Conservation (phyloP, 2,113 vertebrate species). For the Phoxinus phoxinus region DNA sequence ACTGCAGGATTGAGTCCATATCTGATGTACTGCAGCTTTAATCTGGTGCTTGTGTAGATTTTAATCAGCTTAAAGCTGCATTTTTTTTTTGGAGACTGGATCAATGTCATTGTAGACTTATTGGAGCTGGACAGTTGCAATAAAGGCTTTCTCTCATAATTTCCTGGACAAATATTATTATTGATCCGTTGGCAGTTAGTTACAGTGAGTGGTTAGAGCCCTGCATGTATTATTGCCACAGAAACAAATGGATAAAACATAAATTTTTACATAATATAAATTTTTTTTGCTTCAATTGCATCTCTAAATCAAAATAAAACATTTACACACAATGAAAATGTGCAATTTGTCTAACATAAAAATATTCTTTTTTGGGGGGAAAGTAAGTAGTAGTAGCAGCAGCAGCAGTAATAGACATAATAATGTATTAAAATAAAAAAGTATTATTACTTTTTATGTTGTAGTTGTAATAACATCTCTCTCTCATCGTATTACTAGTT, state of each 20-base stretch:
- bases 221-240: conserved; percentile 1
- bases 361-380: too few species aligned
- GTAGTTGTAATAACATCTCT: background rate
- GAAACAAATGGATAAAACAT: background rate
- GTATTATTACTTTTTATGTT: background rate
- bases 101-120: conserved; percentile 10
- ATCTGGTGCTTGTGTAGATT: conserved; percentile 23
- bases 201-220: background rate
- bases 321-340: background rate
- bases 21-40: conserved; percentile 14
- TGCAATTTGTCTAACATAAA: background rate
- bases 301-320: background rate
- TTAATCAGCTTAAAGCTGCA: conserved; percentile 20
- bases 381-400: too few species aligned
- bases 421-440: too few species aligned
- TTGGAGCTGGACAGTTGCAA: background rate
- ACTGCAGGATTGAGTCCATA: conserved; percentile 1
- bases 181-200: background rate
- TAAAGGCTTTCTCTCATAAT: conserved; percentile 1
- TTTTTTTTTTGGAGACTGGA: conserved; percentile 34
- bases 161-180: conserved; percentile 25
- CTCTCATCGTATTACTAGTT: background rate
- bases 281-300: background rate
- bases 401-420: too few species aligned
- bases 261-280: background rate